phyloP scores from a whole-genome alignment of 2,888 invertebrate species.

The Euplexia lucipara region DNA sequence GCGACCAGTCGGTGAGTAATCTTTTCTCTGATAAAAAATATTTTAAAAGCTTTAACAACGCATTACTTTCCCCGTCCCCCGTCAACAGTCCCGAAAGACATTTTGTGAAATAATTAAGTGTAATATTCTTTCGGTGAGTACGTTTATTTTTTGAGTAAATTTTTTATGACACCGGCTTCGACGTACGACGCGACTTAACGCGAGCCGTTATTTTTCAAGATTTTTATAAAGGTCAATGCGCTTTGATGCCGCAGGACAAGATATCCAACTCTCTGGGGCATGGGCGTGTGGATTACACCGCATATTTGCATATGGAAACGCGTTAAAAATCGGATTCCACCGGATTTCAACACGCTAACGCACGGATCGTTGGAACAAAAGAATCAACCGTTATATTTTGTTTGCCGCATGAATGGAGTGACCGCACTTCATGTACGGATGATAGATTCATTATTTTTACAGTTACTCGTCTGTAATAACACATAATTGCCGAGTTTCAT shows the following conservation, averaged over 20 bases:
- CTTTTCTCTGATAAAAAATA: slow-evolving; percentile 69
- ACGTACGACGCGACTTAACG: slow-evolving; percentile 67
- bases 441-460: slow-evolving; percentile 72
- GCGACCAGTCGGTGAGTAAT: slow-evolving; percentile 83
- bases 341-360: slow-evolving; percentile 60
- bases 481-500: slow-evolving; percentile 69
- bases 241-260: slow-evolving; percentile 76
- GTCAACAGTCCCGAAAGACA: slow-evolving; percentile 30
- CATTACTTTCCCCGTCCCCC: slow-evolving; percentile 20
- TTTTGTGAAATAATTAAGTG: slow-evolving; percentile 48
- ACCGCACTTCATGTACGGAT: slow-evolving; percentile 66
- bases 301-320: slow-evolving; percentile 71
- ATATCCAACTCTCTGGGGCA: slow-evolving; percentile 69
- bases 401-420: slow-evolving; percentile 78
- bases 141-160: slow-evolving; percentile 34
- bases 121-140: slow-evolving; percentile 60
- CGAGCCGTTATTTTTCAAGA: slow-evolving; percentile 89
- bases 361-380: slow-evolving; percentile 61
- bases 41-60: slow-evolving; percentile 40
- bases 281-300: slow-evolving; percentile 69
- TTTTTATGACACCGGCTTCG: slow-evolving; percentile 62
- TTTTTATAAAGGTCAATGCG: slow-evolving; percentile 85
- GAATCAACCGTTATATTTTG: slow-evolving; percentile 73
- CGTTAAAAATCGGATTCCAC: slow-evolving; percentile 67
- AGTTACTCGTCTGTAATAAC: slow-evolving; percentile 74